phyloP scores from a whole-genome alignment of 1,140 invertebrate species.

The Lepidurus couesii region DNA sequence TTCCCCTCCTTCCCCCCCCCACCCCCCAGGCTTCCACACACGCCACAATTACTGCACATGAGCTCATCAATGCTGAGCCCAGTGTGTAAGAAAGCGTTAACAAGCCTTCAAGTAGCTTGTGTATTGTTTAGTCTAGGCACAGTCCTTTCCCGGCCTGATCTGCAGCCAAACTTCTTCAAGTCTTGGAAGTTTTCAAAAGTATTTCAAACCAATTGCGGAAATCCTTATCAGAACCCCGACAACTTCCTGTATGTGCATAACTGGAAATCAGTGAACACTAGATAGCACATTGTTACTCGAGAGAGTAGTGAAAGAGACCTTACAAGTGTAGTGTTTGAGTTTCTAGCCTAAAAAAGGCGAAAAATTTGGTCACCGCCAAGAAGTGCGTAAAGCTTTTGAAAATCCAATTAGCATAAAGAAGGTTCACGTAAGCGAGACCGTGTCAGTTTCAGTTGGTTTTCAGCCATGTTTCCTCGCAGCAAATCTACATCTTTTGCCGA shows the following conservation, averaged over 20 bases:
- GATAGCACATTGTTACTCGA: not conserved
- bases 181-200: not conserved
- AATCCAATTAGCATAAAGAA: not conserved
- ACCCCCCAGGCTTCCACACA: not conserved
- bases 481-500: slow-evolving; percentile 8
- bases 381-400: not conserved
- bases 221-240: not conserved
- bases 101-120: not conserved
- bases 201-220: not conserved
- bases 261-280: too few species aligned
- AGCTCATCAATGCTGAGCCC: not conserved
- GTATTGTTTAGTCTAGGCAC: not conserved
- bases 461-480: not conserved
- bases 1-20: not conserved
- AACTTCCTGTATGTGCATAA: not conserved
- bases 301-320: not conserved
- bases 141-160: not conserved
- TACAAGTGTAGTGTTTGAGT: not conserved
- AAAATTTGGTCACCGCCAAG: not conserved
- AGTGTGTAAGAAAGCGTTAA: not conserved
- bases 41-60: slow-evolving; percentile 9
- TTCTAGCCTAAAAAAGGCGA: not conserved
- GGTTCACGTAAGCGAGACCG: not conserved
- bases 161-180: not conserved
- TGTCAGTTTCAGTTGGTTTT: not conserved